Base-by-base conservation (phyloP, 2,797 vertebrate genomes). In the Sylvilagus floridanus region DNA sequence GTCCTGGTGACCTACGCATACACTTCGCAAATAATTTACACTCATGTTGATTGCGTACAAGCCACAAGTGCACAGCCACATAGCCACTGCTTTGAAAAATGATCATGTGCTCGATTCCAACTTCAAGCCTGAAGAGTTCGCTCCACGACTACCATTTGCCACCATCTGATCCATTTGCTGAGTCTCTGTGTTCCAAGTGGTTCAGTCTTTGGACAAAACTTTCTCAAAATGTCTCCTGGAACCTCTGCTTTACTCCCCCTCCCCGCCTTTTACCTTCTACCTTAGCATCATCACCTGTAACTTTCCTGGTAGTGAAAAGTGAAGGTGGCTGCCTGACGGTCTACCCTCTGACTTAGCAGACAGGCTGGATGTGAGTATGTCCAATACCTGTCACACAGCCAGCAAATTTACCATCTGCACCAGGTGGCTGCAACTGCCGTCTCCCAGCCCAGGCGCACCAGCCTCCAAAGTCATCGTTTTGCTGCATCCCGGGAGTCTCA, bases 351-450 rank as follows among this genome's bases (percentile, higher is more conserved):
- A 78, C 72, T 97, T 93, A 71, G 89, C 24, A 95, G 62, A 76
- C 60, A 63, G 78, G 62, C 57, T 88, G 81, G 32, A 73, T 32
- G 50, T 57, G 71, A 69, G 21, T 17, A 97, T 92, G 85, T 92
- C 63, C 95, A 90, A 63, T n/a, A 72, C 52, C 47, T 8, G 68
- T 75, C 88, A 84, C 78, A 76, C 69, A 90, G n/a, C 65, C 75
- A 57, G 32, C 5, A 12, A 94, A 95, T 54, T 37, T 92, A 79
- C 92, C 96, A 79, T 93, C 96, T 88, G 81, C 87, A 95, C 94
- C 77, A 93, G 77, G 87, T 95, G 92, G 92, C 93, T 77, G 54
- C 81, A 95, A 83, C 92, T 78, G 79, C 85, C 22, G 14, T 3
- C 54, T 69, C 85, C 63, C 7, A 9, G 47, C 16, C 85, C 92